phyloP scores from a whole-genome alignment of 1,140 invertebrate genomes.

The Pygmarrhopalites habei region DNA sequence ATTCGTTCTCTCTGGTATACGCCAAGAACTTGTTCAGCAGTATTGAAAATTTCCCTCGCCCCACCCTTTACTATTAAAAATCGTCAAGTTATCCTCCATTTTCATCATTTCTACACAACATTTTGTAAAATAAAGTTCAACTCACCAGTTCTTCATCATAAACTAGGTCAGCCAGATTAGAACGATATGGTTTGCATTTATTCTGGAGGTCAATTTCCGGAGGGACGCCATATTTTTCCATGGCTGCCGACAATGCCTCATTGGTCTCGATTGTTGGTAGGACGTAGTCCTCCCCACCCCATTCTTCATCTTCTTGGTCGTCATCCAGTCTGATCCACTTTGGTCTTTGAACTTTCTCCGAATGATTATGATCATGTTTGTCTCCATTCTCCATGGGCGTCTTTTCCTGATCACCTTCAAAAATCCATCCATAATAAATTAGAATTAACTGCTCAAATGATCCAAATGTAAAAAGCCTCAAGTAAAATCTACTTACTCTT shows the following conservation, averaged over 20 bases:
- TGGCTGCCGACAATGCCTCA: neutral
- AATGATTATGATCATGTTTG: too few species aligned
- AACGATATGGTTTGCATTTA: slow-evolving; percentile 21
- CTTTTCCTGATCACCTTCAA: neutral
- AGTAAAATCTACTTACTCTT: too few species aligned
- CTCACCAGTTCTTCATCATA: slow-evolving; percentile 10
- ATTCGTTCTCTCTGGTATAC: slow-evolving; percentile 19
- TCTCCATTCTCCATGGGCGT: slow-evolving; percentile 2
- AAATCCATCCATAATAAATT: neutral
- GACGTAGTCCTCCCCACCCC: neutral
- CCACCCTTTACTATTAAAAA: neutral
- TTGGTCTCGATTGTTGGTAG: neutral
- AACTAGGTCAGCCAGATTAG: slow-evolving; percentile 17
- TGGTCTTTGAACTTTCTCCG: too few species aligned
- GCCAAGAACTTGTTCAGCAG: slow-evolving; percentile 19
- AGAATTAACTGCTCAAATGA: too few species aligned
- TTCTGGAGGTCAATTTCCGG: slow-evolving; percentile 12
- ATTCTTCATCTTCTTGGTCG: slow-evolving; percentile 14
- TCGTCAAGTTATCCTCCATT: neutral
- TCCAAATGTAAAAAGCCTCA: too few species aligned
- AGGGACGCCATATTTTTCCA: slow-evolving; percentile 21
- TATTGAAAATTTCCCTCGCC: slow-evolving; percentile 6
- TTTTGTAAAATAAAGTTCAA: neutral
- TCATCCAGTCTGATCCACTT: neutral
- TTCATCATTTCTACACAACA: neutral